A percentile compares a stretch with the other conserved stretches of the same genome.
These are phyloP conservation scores for Alectoris magna DNA, from an alignment of 2,797 vertebrate genomes.

Conservation along the genomic window DNA sequence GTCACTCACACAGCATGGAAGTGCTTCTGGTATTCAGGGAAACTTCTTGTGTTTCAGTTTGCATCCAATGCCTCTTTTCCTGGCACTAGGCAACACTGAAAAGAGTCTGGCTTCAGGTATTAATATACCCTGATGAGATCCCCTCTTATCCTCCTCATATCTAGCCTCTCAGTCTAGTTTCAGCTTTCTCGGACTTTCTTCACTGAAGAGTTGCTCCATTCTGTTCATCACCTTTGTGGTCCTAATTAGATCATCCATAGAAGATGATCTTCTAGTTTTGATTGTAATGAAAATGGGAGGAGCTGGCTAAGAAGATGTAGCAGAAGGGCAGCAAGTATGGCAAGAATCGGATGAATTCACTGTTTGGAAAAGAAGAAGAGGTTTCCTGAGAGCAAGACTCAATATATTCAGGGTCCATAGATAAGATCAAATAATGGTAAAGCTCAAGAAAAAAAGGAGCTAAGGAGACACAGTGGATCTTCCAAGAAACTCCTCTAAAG, in stretches of 20 bases:
- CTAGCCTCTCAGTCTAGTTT: background rate
- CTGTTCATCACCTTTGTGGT: background rate
- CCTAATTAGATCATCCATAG: background rate
- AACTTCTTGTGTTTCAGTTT: background rate
- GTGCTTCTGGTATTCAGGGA: background rate
- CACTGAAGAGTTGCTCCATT: background rate
- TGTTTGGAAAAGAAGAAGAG: background rate
- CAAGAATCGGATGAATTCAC: background rate
- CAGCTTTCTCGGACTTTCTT: background rate
- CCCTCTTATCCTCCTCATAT: background rate
- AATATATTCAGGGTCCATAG: background rate
- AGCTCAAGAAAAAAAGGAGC: background rate
- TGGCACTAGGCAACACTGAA: background rate
- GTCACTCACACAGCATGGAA: background rate
- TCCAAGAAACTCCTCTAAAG: background rate
- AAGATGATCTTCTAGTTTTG: background rate
- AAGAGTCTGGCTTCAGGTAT: background rate
- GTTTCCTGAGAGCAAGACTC: background rate
- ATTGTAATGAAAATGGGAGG: background rate
- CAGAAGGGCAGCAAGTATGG: rapidly evolving
- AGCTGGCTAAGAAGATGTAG: background rate
- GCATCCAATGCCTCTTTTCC: background rate
- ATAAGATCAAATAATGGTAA: background rate
- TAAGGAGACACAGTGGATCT: background rate
- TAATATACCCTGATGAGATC: background rate